Evolutionary conservation across 2,797 vertebrate genomes (phyloP), one percentile per base, ranked within the genome.

Genomic region (Clarias platycephalus): DNA sequence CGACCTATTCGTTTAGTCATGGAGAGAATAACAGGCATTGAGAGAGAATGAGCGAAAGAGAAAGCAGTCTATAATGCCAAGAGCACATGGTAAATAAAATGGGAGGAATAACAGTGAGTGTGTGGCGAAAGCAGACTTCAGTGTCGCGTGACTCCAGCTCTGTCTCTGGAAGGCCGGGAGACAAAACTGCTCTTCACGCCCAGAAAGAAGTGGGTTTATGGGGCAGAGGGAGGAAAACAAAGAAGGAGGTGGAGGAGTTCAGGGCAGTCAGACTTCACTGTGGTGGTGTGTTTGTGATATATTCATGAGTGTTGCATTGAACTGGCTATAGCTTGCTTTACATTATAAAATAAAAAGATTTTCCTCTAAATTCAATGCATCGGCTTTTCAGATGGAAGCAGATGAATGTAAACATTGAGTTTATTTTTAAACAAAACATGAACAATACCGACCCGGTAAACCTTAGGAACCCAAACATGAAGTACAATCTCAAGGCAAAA

Each of bases 1-100:
- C 44, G 57, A 60, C 80, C 62, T n/a, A 71, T 55, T 83, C 62
- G 74, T 86, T 83, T 68, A 68, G 82, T 63, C 74, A 49, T 40
- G 49, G 62, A 75, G 62, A 68, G 85, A 83, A 86, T 83, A 81
- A 83, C 60, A 83, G 82, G 37, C 82, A 81, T 75, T 86, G 76
- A 49, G 18, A 20, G 44, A 34, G 57, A 40, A 40, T 13, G 8
- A 82, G 15, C 28, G 62, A 76, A 24, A 85, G 31, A 76, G 58
- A 67, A 18, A 81, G 60, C n/a, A 86, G 77, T 80, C 28, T 80
- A 80, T 80, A 86, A 86, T 44, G 37, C 60, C 58, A 64, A 80
- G 75, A 83, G 72, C 68, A 83, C 67, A 83, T 83, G 81, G 85
- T 83, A 86, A 86, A 86, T 80, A 74, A 70, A 75, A 80, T 80